Evolutionary conservation across 1,140 invertebrate genomes (phyloP), one percentile per base, ranked within the genome.

Genomic region (Scaptomyza pallida): DNA sequence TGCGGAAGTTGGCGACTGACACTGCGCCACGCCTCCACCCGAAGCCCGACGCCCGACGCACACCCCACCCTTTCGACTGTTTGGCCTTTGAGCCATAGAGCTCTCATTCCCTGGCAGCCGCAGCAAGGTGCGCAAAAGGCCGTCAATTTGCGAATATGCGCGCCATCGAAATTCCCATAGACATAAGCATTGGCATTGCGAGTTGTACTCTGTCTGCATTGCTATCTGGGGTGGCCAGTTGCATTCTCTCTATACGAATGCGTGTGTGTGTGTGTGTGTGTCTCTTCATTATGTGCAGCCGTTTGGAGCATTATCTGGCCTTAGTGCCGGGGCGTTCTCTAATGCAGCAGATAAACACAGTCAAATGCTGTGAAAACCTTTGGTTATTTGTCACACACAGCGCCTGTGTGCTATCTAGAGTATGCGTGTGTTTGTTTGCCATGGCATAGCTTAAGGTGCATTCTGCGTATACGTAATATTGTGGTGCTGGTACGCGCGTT

Each of bases 281-380:
- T 33, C 23, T 16, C 30, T 33, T 17, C 56, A 69, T 72, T 72
- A 26, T 67, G 69, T 44, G 26, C 43, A 45, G 30, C 55, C 37
- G 47, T 41, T 68, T 63, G 26, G 41, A 30, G 41, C 13, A 35
- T 37, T 37, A 30, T 21, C 5, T 37, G 23, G 26, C 47, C 45
- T 55, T 47, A 44, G 15, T 54, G 45, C 30, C 52, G 19, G 65
- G 54, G 55, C 57, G 61, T 56, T 51, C 61, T 71, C 73, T 77
- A 85, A 86, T 85, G 82, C 81, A 67, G 73, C 69, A 75, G 82
- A 88, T 81, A 88, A 88, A 81, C 78, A 77, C 55, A 54, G 72
- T 48, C 81, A 85, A 79, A 76, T 76, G 64, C 69, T 54, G 70
- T 77, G 73, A 52, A 79, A 86, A 74, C 69, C 81, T 74, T 81